Evolutionary conservation across 1,140 invertebrate genomes (phyloP), one percentile per base, ranked within the genome.

Genomic region (Reticulitermes speratus): DNA sequence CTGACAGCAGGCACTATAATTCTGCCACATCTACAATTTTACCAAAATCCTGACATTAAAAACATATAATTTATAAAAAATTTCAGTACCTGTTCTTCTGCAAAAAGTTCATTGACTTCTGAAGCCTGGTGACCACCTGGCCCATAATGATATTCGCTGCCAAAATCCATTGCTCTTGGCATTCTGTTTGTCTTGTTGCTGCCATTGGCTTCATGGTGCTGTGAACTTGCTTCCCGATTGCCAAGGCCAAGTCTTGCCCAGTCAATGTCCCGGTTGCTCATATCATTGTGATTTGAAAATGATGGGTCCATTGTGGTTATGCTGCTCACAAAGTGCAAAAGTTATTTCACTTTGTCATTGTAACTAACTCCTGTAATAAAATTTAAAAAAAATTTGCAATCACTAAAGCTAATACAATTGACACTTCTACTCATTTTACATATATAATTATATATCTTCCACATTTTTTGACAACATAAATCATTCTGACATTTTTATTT

Each of bases 41-140:
- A 48, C 32, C 38, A 84, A 32, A 65, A n/a, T 83, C 14, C 87
- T 48, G 52, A 55, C 7, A 65, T n/a, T 83, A 83, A 52, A 81
- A 45, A 86, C 81, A 25, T 48, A 82, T 82, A 85, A 82, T 7
- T 86, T 65, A 81, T 55, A 55, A 21, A 0, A 55, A 55, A 5
- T 5, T 82, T 55, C 87, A 89, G 90, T 89, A 94, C 96, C 93
- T 96, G 96, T 92, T 97, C 96, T 90, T 97, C 96, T 38, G 96
- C 96, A 91, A 97, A 98, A 65, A 98, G 93, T 91, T 98, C 97
- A 91, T 97, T 97, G 44, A 95, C 94, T 87, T 95, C 95, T 81
- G 95, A 95, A n/a, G 95, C 94, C 91, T 96, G 95, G 90, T 96
- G 96, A 55, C 96, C 96, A 89, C 95, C 95, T 82, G 94, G 93